phyloP scores from a whole-genome alignment of 2,113 vertebrate genomes.

The Oryzias melastigma region DNA sequence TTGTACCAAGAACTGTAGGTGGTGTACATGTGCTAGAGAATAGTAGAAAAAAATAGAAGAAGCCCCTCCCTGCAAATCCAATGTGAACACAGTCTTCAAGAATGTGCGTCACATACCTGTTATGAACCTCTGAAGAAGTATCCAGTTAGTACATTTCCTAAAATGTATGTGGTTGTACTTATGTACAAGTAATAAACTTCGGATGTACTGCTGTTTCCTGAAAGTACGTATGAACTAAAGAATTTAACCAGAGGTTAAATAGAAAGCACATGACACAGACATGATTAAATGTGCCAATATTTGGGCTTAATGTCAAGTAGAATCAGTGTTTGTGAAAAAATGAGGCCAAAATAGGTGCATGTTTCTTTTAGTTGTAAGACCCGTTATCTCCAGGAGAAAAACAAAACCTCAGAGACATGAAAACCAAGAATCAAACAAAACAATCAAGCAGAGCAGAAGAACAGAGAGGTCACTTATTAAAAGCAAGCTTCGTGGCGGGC shows the following conservation, averaged over 20 bases:
- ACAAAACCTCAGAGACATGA: neutral
- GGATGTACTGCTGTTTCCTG: no score
- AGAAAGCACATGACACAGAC: neutral
- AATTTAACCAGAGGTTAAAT: neutral
- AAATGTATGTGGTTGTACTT: no score
- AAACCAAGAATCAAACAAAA: neutral
- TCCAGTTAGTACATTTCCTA: no score
- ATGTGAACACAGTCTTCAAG: no score
- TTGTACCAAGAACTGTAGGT: no score
- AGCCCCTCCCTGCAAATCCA: no score
- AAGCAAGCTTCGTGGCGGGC: constrained; percentile 1
- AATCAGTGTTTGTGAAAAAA: neutral
- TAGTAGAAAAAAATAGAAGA: no score
- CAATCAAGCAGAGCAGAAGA: neutral
- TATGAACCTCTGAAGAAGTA: no score
- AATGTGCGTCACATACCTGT: no score
- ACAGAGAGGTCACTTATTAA: constrained; percentile 3
- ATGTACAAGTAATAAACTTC: no score
- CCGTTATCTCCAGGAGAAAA: neutral
- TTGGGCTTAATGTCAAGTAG: neutral
- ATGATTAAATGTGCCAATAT: neutral
- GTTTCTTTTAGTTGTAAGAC: neutral
- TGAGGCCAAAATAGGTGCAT: neutral
- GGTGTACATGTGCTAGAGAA: no score
- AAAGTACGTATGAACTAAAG: no score